These are phyloP conservation scores for Philereme transversata DNA, from an alignment of 2,888 invertebrate genomes.

Conservation along the genomic window DNA sequence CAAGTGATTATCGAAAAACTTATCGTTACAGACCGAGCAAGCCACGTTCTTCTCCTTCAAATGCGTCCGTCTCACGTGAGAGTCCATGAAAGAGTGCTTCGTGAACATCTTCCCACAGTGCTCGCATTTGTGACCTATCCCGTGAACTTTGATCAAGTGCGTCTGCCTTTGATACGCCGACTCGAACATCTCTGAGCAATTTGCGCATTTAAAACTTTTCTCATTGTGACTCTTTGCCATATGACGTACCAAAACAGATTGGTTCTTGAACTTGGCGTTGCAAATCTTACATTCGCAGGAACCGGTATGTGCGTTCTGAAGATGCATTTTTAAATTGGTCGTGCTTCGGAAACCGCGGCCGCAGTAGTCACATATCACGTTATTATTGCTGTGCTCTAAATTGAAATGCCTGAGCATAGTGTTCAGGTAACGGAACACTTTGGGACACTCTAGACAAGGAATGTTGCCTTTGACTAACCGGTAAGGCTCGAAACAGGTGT, in stretches of 20 bases:
- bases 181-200: slow-evolving; percentile 74
- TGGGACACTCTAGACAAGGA: slow-evolving; percentile 65
- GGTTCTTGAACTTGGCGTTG: slow-evolving; percentile 66
- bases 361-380: slow-evolving; percentile 73
- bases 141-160: slow-evolving; percentile 78
- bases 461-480: slow-evolving; percentile 68
- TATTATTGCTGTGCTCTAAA: slow-evolving; percentile 69
- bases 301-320: slow-evolving; percentile 66
- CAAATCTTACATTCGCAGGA: slow-evolving; percentile 66
- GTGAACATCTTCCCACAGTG: slow-evolving; percentile 75
- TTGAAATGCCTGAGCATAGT: slow-evolving; percentile 69
- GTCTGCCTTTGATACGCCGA: slow-evolving; percentile 80
- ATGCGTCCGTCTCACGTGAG: slow-evolving; percentile 72
- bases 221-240: slow-evolving; percentile 69
- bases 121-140: slow-evolving; percentile 70
- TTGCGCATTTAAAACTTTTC: slow-evolving; percentile 69
- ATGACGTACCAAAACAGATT: slow-evolving; percentile 67
- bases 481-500: slow-evolving; percentile 67
- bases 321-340: slow-evolving; percentile 66
- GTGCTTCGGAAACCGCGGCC: slow-evolving; percentile 67
- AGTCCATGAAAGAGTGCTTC: slow-evolving; percentile 74
- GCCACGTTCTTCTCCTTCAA: slow-evolving; percentile 74
- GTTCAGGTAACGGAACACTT: slow-evolving; percentile 67
- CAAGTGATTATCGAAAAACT: slow-evolving; percentile 72
- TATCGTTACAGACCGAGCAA: slow-evolving; percentile 70